Conservation (phyloP, 2,888 invertebrate genomes). For the Clepsis dumicolana region DNA sequence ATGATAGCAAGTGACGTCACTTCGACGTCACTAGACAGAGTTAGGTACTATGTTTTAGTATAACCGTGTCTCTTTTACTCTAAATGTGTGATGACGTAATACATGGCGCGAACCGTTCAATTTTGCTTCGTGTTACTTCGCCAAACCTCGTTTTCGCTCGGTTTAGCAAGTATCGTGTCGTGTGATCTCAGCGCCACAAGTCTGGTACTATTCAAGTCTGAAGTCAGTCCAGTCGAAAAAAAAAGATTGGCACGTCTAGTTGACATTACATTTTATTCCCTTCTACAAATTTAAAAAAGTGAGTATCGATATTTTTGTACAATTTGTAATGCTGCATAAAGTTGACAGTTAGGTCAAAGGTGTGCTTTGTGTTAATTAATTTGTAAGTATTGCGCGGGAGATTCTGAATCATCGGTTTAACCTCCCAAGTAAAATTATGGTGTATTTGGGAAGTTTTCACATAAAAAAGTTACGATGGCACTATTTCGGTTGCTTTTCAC, state of each 20-base stretch:
- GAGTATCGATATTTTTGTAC: constrained; percentile 44
- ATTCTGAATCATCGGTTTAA: constrained; percentile 23
- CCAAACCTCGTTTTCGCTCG: constrained; percentile 40
- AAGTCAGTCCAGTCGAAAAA: constrained; percentile 32
- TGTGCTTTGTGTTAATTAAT: background rate
- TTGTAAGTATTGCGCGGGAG: constrained; percentile 6
- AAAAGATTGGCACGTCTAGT: constrained; percentile 34
- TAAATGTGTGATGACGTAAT: background rate
- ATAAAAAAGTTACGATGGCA: background rate
- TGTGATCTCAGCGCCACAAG: constrained; percentile 52
- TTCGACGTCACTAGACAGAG: constrained; percentile 13
- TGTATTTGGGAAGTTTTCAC: background rate
- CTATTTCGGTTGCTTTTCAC: background rate
- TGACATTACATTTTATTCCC: constrained; percentile 43
- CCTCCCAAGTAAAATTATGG: constrained; percentile 26
- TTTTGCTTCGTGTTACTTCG: constrained; percentile 22
- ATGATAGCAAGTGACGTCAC: background rate
- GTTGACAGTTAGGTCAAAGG: background rate
- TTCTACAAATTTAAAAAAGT: constrained; percentile 47
- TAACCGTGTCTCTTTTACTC: background rate
- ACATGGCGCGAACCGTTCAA: constrained; percentile 5
- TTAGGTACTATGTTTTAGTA: background rate
- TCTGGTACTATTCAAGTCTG: constrained; percentile 39
- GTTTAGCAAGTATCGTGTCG: constrained; percentile 50
- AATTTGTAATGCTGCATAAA: constrained; percentile 22